Evolutionary conservation across 2,113 vertebrate species (phyloP), one percentile per base, ranked within the genome.

Genomic region (western clawed frog (Xenopus tropicalis)): DNA sequence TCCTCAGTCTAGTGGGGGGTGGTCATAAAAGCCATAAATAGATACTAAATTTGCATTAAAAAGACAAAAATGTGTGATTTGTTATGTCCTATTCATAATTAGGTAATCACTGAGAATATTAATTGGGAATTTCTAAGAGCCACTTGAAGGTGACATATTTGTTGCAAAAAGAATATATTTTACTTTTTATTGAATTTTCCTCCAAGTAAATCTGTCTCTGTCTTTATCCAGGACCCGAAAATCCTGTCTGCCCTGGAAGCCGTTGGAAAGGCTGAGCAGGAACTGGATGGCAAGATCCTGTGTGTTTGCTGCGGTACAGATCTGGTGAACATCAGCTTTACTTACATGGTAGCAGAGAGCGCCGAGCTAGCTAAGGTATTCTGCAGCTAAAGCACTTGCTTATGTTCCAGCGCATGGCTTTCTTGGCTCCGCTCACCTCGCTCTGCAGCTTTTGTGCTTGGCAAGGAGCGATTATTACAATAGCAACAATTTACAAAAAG

Each of bases 261-360:
- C 75, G 83, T 88, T 43, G 96, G 96, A 73, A 98, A 97, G 82
- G 89, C 87, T 0, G 97, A 98, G 84, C 90, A 90, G 3, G 97
- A 98, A 66, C 57, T 99, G 80, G 97, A 99, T 74, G 95, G 96
- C 43, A 93, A 93, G 58, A 92, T 97, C 82, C 93, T 98, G 64
- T 98, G 96, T 69, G 91, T 98, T 79, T 99, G 97, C 90, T 97
- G 95, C 37, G 97, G 95, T 37, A 93, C 92, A 0, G 97, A 99
- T 83, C 91, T 99, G 83, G 97, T 99, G 84, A 99, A 98, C 90
- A 94, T 98, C 86, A 96, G 89, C 86, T 98, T 96, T 85, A 96
- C 94, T 64, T 98, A 94, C 87, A 90, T 99, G 93, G 93, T 99
- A 79, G 93, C 96, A 0, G 97, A 98, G 87, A 97, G 72, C 73